These are phyloP conservation scores for Pipistrellus pipistrellus DNA, from an alignment of 2,797 vertebrate genomes.

Conservation along the genomic window DNA sequence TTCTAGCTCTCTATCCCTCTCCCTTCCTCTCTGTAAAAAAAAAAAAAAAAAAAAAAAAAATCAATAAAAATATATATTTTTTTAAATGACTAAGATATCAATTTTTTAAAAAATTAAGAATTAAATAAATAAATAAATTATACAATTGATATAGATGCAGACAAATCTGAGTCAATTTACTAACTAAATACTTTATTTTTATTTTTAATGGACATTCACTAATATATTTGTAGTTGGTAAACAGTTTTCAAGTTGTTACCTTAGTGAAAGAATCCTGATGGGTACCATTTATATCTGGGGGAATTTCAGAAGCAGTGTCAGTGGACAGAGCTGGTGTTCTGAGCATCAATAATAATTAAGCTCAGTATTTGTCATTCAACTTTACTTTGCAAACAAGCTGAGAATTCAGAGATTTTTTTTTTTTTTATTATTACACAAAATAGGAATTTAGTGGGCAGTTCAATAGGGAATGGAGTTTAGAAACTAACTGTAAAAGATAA, in stretches of 20 bases:
- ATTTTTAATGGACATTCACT: background rate
- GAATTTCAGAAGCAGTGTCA: background rate
- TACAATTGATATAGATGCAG: background rate
- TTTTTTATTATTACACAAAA: constrained; percentile 55
- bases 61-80: too few species aligned
- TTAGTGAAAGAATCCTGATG: background rate
- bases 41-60: too few species aligned
- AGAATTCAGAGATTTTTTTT: constrained; percentile 60
- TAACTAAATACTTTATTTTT: background rate
- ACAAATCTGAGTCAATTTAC: background rate
- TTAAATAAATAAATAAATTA: constrained; percentile 8
- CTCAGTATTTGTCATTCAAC: constrained; percentile 51
- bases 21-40: too few species aligned
- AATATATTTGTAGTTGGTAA: constrained; percentile 18
- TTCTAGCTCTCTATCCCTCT: too few species aligned
- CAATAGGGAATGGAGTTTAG: constrained; percentile 51
- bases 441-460: constrained; percentile 59
- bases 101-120: background rate
- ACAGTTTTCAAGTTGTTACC: background rate
- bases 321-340: background rate
- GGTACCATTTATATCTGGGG: background rate
- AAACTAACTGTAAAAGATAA: constrained; percentile 45
- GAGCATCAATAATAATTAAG: constrained; percentile 42
- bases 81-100: too few species aligned
- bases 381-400: constrained; percentile 68